Evolutionary conservation across 2,797 vertebrate genomes (phyloP), one percentile per base, ranked within the genome.

Genomic region (Dallia pectoralis): DNA sequence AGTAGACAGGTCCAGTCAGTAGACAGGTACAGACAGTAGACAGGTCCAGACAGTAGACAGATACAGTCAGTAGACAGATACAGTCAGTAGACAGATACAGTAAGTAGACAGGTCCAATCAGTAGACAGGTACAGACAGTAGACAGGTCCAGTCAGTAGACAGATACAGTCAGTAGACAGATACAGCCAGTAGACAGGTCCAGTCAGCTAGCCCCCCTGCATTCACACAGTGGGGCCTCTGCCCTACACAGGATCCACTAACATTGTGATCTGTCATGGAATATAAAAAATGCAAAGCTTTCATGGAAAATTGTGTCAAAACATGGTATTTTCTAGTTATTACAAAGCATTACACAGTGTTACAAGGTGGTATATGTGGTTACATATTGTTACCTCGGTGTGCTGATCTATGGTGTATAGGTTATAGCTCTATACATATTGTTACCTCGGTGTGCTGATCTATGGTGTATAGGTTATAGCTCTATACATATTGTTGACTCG

Each of bases 221-320:
- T 44, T 80, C 70, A 78, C 73, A 85, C 74, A 0, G 27, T 79
- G 64, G 67, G 77, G 33, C 82, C 77, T 72, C 79, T n/a, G 47
- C 27, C 32, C 25, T 77, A 72, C 64, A 72, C 75, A 79, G 88
- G 84, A 78, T 79, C 71, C 53, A 29, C 59, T 59, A 51, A 12
- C 16, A 76, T 19, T 78, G 40, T 65, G 22, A 61, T 49, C 83
- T 83, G 86, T 84, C 81, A 80, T n/a, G n/a, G n/a, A 36, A 70
- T 62, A 67, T 88, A 84, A n/a, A n/a, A n/a, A n/a, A 91, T 84
- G 75, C 85, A 88, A 86, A 80, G 56, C 79, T 84, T 77, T 81
- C 76, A 83, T 81, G 80, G 80, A 85, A 84, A 89, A 36, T 36
- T 3, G 33, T 40, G 40, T 40, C 40, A 40, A n/a, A n/a, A 40